These are phyloP conservation scores for Bicyclus anynana DNA, from an alignment of 1,140 invertebrate genomes.

Conservation along the genomic window DNA sequence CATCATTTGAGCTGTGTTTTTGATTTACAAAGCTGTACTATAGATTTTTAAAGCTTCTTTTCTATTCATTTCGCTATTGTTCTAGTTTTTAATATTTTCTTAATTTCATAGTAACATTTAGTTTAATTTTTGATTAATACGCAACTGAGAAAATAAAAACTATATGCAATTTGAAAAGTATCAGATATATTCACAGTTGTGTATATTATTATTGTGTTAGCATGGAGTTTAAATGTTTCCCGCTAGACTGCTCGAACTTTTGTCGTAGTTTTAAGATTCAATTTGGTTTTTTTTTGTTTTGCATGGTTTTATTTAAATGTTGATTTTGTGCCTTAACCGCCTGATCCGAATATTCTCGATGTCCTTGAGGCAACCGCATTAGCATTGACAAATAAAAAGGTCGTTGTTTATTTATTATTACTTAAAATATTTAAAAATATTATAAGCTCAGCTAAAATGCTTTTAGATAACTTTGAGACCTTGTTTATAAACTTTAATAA, in stretches of 20 bases:
- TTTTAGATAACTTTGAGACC: too few relatives aligned
- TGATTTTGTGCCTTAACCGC: slow-evolving; percentile 55
- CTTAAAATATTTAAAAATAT: not conserved
- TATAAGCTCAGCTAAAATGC: too few relatives aligned
- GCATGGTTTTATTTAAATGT: slow-evolving; percentile 65
- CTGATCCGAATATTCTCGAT: slow-evolving; percentile 39
- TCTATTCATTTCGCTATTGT: slow-evolving; percentile 63
- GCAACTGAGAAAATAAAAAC: slow-evolving; percentile 19
- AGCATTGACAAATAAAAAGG: not conserved
- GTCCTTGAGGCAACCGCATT: not conserved
- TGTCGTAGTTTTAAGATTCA: slow-evolving; percentile 48
- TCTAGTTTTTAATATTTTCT: slow-evolving; percentile 60
- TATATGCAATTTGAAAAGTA: not conserved
- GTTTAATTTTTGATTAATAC: slow-evolving; percentile 45
- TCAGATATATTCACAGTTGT: slow-evolving; percentile 24
- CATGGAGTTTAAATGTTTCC: slow-evolving; percentile 63
- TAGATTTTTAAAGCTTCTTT: slow-evolving; percentile 70
- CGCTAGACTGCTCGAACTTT: slow-evolving; percentile 60
- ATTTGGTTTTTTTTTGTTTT: slow-evolving; percentile 41
- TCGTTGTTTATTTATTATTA: not conserved
- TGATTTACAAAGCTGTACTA: slow-evolving; percentile 61
- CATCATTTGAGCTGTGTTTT: slow-evolving; percentile 52
- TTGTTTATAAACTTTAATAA: too few relatives aligned
- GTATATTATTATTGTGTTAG: slow-evolving; percentile 39
- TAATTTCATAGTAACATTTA: slow-evolving; percentile 64